A percentile compares a stretch with the other conserved stretches of the same genome.
Evolutionary conservation across 2,797 vertebrate genomes (phyloP).

Genomic region (Podarcis lilfordi): DNA sequence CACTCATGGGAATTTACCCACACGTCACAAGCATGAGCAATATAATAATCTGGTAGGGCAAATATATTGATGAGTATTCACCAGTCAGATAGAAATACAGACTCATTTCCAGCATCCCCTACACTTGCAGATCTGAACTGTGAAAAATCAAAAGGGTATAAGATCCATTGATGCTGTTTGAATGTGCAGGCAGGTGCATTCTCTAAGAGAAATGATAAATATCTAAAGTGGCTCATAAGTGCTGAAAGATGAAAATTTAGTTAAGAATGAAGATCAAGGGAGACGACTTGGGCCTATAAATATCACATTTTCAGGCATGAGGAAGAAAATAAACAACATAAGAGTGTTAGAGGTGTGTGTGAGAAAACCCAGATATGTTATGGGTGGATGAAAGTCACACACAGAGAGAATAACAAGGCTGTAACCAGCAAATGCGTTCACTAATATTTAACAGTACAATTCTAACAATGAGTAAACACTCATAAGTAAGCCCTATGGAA

Average conservation of each 20-base stretch:
- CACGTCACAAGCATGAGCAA: neutral
- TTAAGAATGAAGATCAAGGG: neutral
- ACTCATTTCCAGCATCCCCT: neutral
- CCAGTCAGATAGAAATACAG: neutral
- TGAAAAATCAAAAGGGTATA: neutral
- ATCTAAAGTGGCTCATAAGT: neutral
- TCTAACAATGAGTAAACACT: too few relatives aligned
- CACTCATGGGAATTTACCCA: neutral
- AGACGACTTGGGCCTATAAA: neutral
- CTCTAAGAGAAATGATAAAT: neutral
- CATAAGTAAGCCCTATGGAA: too few relatives aligned
- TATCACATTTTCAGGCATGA: neutral
- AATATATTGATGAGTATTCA: neutral
- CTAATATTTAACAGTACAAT: neutral
- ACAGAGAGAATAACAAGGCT: neutral
- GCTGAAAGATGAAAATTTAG: neutral
- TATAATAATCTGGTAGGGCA: neutral
- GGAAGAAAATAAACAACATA: neutral
- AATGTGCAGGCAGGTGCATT: neutral
- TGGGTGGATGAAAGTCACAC: neutral
- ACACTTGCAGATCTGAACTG: neutral
- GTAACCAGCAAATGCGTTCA: neutral
- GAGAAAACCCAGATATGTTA: neutral
- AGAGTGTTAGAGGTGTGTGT: neutral
- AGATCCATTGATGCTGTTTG: neutral